Conservation (phyloP, 2,113 vertebrate genomes). For the Galeopterus variegatus region DNA sequence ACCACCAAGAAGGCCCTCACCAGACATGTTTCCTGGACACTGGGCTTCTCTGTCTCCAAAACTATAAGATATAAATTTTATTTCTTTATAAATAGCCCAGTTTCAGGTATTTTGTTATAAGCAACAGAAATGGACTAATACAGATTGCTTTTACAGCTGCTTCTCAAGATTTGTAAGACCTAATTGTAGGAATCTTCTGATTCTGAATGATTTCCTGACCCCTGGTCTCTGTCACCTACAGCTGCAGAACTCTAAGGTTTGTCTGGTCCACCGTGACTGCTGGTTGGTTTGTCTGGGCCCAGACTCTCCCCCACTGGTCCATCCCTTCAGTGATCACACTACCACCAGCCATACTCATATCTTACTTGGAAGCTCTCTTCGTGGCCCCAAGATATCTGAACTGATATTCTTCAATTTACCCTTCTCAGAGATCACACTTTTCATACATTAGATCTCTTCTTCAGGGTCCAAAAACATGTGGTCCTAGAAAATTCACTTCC, state of each 20-base stretch:
- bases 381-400: not conserved
- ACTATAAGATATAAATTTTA: too few species aligned
- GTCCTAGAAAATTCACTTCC: not conserved
- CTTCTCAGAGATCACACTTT: constrained; percentile 13
- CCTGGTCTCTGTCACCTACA: not conserved
- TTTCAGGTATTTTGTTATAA: too few species aligned
- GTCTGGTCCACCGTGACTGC: not conserved
- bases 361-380: not conserved
- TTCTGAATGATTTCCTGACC: not conserved
- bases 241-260: not conserved
- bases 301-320: not conserved
- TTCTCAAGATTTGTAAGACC: not conserved
- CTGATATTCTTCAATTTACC: not conserved
- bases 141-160: not conserved
- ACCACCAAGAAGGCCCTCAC: too few species aligned
- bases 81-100: too few species aligned
- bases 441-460: not conserved
- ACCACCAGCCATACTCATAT: not conserved
- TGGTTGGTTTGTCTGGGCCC: not conserved
- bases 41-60: too few species aligned
- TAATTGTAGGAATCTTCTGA: not conserved
- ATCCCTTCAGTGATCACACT: not conserved
- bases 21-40: too few species aligned
- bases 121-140: too few species aligned
- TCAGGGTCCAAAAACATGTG: not conserved